Evolutionary conservation across 1,140 invertebrate species (phyloP).

Genomic region (Solenopsis fugax): DNA sequence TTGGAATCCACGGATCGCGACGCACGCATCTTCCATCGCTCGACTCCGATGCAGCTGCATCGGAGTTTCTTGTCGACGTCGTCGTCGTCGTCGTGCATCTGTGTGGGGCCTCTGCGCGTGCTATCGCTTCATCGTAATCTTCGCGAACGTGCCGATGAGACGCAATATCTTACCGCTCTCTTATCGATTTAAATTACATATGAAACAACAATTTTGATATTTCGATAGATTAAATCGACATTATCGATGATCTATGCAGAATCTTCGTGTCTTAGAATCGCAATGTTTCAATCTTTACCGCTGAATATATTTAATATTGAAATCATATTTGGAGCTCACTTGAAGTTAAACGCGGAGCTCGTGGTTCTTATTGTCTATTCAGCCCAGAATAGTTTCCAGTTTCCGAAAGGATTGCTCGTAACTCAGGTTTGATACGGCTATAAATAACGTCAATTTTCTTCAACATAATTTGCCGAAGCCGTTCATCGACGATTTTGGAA

Average conservation of each 20-base stretch:
- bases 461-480: not conserved
- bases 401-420: not conserved
- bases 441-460: constrained; percentile 24
- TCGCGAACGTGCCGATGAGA: constrained; percentile 4
- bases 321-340: not conserved
- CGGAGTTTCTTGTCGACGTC: not conserved
- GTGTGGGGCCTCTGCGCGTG: not conserved
- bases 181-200: constrained; percentile 28
- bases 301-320: not conserved
- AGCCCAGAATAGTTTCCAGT: not conserved
- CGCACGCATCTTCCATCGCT: not conserved
- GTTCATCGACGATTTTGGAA: constrained; percentile 39
- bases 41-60: constrained; percentile 25
- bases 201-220: not conserved
- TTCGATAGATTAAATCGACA: not conserved
- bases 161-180: constrained; percentile 28
- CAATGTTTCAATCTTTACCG: not conserved
- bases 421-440: not conserved
- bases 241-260: not conserved
- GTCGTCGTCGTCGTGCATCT: constrained; percentile 8
- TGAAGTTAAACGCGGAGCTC: not conserved
- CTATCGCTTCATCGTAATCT: constrained; percentile 52
- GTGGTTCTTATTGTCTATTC: not conserved
- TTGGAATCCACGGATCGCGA: constrained; percentile 51
- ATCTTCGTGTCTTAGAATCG: not conserved